Conservation (phyloP, 2,888 invertebrate species). For the Cepaea hortensis region DNA sequence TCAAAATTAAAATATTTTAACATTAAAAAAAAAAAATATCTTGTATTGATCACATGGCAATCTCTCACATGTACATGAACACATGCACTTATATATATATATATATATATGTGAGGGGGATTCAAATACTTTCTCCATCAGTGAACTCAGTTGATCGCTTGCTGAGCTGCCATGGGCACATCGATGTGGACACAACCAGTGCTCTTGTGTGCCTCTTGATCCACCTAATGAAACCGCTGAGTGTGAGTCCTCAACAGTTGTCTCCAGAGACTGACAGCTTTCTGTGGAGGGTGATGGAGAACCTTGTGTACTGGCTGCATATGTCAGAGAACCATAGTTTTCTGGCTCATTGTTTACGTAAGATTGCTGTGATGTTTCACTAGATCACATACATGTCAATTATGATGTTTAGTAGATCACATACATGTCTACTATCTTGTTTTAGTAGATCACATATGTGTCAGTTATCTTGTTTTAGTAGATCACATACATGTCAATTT, state of each 20-base stretch:
- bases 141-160: neutral
- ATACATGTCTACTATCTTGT: too few relatives aligned
- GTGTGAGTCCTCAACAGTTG: neutral
- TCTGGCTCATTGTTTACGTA: conserved; percentile 7
- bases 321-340: neutral
- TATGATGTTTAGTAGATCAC: too few relatives aligned
- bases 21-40: too few relatives aligned
- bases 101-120: too few relatives aligned
- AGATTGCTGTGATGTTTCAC: neutral
- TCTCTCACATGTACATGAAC: too few relatives aligned
- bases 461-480: too few relatives aligned
- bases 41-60: too few relatives aligned
- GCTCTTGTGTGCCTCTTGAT: neutral
- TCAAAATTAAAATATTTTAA: too few relatives aligned
- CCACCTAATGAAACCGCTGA: neutral
- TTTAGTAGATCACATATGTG: too few relatives aligned
- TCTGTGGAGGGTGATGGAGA: conserved; percentile 16
- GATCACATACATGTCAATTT: too few relatives aligned
- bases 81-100: too few relatives aligned
- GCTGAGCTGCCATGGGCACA: neutral
- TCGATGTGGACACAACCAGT: conserved; percentile 1
- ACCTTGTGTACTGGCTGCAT: conserved; percentile 9
- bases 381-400: too few relatives aligned
- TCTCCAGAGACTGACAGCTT: neutral
- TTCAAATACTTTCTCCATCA: neutral